phyloP scores from a whole-genome alignment of 2,113 vertebrate species.

The Marcusenius ussheri region DNA sequence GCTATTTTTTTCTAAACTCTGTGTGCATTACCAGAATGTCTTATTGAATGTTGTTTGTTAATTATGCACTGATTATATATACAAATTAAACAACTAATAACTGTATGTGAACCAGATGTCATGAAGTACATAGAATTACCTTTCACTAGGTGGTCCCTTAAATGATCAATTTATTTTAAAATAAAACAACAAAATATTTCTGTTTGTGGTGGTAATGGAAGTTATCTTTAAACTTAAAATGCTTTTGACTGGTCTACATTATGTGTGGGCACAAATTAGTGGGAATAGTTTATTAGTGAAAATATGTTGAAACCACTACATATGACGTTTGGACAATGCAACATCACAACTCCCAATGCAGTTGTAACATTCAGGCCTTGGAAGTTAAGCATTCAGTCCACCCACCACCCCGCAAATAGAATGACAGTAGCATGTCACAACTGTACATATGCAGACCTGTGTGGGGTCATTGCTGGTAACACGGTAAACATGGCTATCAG shows the following conservation, averaged over 20 bases:
- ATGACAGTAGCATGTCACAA: neutral
- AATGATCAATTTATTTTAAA: neutral
- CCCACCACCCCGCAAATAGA: neutral
- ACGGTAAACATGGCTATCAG: neutral
- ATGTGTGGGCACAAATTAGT: neutral
- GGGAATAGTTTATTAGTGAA: neutral
- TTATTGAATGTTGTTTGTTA: constrained; percentile 72
- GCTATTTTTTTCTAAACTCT: constrained; percentile 55
- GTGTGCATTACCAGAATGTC: constrained; percentile 58
- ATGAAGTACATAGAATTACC: constrained; percentile 42
- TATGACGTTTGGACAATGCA: neutral
- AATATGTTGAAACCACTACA: neutral
- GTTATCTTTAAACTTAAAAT: neutral
- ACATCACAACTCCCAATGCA: neutral
- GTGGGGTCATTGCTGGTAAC: neutral
- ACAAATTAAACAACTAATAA: constrained; percentile 67
- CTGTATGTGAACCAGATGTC: constrained; percentile 55
- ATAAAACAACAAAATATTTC: neutral
- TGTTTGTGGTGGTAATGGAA: neutral
- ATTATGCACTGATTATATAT: constrained; percentile 80
- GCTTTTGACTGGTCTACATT: neutral
- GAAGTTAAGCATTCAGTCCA: neutral
- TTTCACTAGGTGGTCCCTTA: constrained; percentile 11
- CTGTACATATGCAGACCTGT: neutral
- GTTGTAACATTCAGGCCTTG: neutral